Percentiles rank a stretch among this genome's conserved stretches.
phyloP scores from a whole-genome alignment of 2,888 invertebrate species.

The Lobophora halterata region DNA sequence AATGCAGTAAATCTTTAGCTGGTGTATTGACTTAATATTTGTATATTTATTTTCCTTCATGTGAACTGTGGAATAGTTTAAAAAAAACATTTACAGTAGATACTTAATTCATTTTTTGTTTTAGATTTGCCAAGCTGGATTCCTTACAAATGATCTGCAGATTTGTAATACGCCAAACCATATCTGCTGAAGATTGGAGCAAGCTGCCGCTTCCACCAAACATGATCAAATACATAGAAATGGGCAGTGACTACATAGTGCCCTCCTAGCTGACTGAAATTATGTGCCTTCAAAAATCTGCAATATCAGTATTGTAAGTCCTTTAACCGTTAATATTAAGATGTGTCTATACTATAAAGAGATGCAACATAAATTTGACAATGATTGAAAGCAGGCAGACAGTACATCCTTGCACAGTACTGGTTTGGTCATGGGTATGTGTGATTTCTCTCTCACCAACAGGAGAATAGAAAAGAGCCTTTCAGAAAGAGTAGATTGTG shows the following conservation, averaged over 20 bases:
- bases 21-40: too few species aligned
- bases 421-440: too few species aligned
- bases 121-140: slow-evolving; percentile 84
- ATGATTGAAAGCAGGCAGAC: too few species aligned
- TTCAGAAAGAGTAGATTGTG: too few species aligned
- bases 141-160: slow-evolving; percentile 87
- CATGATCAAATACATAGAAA: slow-evolving; percentile 66
- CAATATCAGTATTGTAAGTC: slow-evolving; percentile 34
- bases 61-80: not conserved
- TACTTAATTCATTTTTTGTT: slow-evolving; percentile 45
- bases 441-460: too few species aligned
- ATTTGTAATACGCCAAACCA: slow-evolving; percentile 87
- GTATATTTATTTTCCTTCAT: not conserved
- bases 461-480: not conserved
- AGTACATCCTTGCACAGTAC: too few species aligned
- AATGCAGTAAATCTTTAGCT: too few species aligned
- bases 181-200: slow-evolving; percentile 83
- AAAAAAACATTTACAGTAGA: too few species aligned
- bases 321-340: slow-evolving; percentile 32
- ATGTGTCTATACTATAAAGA: slow-evolving; percentile 31
- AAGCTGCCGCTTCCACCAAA: slow-evolving; percentile 83
- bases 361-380: too few species aligned
- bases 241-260: slow-evolving; percentile 76
- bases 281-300: slow-evolving; percentile 49
- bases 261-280: slow-evolving; percentile 48